Evolutionary conservation across 1,140 invertebrate species (phyloP).

Genomic region (Nomia melanderi): DNA sequence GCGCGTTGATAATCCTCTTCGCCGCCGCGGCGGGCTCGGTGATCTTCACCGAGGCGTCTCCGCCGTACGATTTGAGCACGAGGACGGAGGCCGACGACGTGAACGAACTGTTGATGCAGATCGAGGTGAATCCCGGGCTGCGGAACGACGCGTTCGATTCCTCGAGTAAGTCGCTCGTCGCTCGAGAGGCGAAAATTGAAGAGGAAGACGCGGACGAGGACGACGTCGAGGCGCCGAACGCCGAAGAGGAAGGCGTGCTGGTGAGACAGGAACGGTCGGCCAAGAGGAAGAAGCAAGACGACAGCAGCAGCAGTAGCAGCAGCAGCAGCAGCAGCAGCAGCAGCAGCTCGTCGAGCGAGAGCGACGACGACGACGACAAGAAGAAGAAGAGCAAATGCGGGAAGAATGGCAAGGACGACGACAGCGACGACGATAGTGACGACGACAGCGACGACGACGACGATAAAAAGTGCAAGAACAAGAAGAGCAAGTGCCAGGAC

Average conservation of each 20-base stretch:
- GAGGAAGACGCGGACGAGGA: neutral
- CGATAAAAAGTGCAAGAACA: neutral
- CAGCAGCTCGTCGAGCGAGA: slow-evolving; percentile 48
- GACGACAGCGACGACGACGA: slow-evolving; percentile 18
- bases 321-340: slow-evolving; percentile 43
- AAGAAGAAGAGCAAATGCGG: neutral
- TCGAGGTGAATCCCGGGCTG: neutral
- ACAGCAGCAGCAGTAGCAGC: slow-evolving; percentile 6
- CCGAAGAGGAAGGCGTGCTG: neutral
- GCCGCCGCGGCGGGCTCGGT: neutral
- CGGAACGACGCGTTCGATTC: neutral
- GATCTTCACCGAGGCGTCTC: neutral
- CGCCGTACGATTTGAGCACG: neutral
- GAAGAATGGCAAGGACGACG: neutral
- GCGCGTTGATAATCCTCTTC: neutral
- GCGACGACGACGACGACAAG: slow-evolving; percentile 27
- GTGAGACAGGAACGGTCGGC: slow-evolving; percentile 9
- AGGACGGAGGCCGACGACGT: too few species aligned
- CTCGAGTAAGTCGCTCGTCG: too few species aligned
- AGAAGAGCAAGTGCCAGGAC: neutral
- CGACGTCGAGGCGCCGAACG: neutral
- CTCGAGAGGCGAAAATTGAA: neutral
- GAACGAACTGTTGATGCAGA: neutral
- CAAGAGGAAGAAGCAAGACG: slow-evolving; percentile 37
- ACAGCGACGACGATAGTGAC: slow-evolving; percentile 8